phyloP scores from a whole-genome alignment of 2,113 vertebrate species.

The Cyprinus carpio region DNA sequence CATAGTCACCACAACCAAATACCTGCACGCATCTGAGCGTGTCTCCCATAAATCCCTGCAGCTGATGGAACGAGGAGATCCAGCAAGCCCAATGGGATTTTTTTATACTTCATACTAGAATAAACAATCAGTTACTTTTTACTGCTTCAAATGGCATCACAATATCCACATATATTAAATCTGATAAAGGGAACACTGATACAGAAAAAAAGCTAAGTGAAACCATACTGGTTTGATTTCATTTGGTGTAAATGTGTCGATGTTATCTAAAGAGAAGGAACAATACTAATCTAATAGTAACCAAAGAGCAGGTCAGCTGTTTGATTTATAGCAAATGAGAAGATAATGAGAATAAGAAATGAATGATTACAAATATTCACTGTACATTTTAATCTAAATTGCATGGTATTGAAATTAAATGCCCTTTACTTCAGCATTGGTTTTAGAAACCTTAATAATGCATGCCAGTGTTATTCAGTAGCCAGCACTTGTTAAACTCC shows the following conservation, averaged over 20 bases:
- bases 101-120: not conserved
- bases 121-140: not conserved
- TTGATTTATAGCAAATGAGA: not conserved
- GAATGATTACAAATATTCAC: not conserved
- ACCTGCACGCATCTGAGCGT: conserved; percentile 27
- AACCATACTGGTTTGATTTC: not conserved
- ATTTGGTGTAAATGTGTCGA: not conserved
- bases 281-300: not conserved
- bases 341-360: not conserved
- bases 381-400: not conserved
- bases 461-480: not conserved
- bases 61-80: conserved; percentile 8
- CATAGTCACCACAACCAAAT: conserved; percentile 19
- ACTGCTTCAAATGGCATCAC: not conserved
- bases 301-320: not conserved
- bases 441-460: not conserved
- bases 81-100: not conserved
- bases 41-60: conserved; percentile 1
- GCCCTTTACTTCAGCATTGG: not conserved
- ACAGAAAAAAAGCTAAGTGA: not conserved
- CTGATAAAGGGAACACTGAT: not conserved
- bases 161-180: not conserved
- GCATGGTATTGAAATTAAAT: not conserved
- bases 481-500: not conserved
- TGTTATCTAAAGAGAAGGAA: not conserved